These are phyloP conservation scores for Drosophila leonis DNA, from an alignment of 2,888 invertebrate genomes.

Conservation along the genomic window DNA sequence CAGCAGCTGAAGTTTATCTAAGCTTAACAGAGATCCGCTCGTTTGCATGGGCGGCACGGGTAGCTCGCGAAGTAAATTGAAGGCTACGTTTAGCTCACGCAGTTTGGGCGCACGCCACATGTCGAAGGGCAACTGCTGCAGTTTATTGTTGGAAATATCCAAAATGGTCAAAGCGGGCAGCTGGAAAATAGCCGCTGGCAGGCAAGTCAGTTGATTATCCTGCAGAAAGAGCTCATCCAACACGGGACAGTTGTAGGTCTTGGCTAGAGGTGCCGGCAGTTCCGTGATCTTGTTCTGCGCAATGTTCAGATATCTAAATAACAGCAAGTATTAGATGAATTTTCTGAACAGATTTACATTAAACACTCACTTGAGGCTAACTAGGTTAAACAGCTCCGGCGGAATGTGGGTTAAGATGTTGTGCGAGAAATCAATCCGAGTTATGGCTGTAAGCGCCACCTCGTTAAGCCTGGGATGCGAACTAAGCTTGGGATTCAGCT, in stretches of 20 bases:
- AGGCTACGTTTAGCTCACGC: slow-evolving; percentile 94
- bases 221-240: slow-evolving; percentile 96
- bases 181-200: slow-evolving; percentile 93
- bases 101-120: slow-evolving; percentile 95
- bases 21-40: slow-evolving; percentile 80
- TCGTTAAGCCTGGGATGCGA: slow-evolving; percentile 89
- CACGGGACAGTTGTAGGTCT: slow-evolving; percentile 89
- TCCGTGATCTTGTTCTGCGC: slow-evolving; percentile 95
- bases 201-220: slow-evolving; percentile 93
- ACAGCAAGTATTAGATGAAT: too few relatives aligned
- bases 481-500: slow-evolving; percentile 93
- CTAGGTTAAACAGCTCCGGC: slow-evolving; percentile 92
- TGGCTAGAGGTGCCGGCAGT: slow-evolving; percentile 87
- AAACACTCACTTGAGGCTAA: slow-evolving; percentile 89
- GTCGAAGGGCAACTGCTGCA: slow-evolving; percentile 92
- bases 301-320: slow-evolving; percentile 90
- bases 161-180: slow-evolving; percentile 92
- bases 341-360: background rate
- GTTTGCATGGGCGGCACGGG: slow-evolving; percentile 86
- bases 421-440: slow-evolving; percentile 95
- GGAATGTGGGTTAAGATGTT: slow-evolving; percentile 94
- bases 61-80: slow-evolving; percentile 93
- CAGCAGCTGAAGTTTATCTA: slow-evolving; percentile 81
- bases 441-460: slow-evolving; percentile 94
- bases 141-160: slow-evolving; percentile 97